phyloP scores from a whole-genome alignment of 2,888 invertebrate species.

The Mythimna loreyi region DNA sequence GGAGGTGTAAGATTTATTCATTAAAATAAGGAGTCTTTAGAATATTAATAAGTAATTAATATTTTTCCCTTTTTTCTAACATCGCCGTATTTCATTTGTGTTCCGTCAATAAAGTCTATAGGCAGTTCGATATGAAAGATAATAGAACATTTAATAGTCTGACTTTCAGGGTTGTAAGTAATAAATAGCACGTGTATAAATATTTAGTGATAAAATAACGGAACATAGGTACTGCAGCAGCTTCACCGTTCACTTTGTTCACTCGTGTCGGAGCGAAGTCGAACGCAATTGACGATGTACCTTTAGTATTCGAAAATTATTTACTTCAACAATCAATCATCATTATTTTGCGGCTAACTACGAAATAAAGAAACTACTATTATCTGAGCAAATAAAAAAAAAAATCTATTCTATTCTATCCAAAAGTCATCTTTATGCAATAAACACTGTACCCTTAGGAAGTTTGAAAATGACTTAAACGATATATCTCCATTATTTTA shows the following conservation, averaged over 20 bases:
- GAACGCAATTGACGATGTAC: not conserved
- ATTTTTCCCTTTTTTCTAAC: conserved; percentile 48
- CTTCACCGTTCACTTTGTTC: conserved; percentile 34
- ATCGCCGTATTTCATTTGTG: conserved; percentile 45
- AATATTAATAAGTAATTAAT: conserved; percentile 51
- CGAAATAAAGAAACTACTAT: conserved; percentile 1
- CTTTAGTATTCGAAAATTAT: conserved; percentile 34
- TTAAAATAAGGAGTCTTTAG: conserved; percentile 57
- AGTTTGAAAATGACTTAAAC: too few relatives aligned
- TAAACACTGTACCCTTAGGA: too few relatives aligned
- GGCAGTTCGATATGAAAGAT: conserved; percentile 60
- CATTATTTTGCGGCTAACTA: conserved; percentile 15
- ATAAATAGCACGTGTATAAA: conserved; percentile 66
- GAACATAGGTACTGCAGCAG: conserved; percentile 35
- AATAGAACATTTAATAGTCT: conserved; percentile 77
- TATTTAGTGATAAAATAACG: conserved; percentile 57
- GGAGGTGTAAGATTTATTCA: conserved; percentile 53
- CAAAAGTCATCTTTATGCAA: too few relatives aligned
- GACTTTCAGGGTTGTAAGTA: conserved; percentile 80
- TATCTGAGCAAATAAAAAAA: too few relatives aligned
- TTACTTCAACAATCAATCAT: conserved; percentile 8
- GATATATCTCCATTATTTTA: too few relatives aligned
- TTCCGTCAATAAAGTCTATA: conserved; percentile 58
- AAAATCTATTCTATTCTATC: too few relatives aligned
- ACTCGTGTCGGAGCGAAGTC: conserved; percentile 21